Base-by-base conservation (phyloP, 2,888 invertebrate species). In the Oligia strigilis region DNA sequence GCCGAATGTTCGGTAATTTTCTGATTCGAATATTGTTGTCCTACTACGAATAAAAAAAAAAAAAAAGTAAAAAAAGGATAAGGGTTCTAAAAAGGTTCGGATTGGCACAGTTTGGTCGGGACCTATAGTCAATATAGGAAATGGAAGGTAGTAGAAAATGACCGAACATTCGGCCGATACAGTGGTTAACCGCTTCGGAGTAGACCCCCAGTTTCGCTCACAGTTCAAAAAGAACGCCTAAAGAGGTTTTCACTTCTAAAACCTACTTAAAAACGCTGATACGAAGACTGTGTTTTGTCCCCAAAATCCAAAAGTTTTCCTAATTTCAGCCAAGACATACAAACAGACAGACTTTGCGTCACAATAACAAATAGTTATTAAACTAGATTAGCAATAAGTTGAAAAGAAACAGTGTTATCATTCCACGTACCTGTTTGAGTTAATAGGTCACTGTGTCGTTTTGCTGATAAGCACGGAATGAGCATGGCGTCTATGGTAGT, bases 391-490 rank as follows among this genome's bases (percentile, higher is more conserved):
- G 40, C 14, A 60, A 0, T 62, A 74, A 85, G 73, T 65, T 23
- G 11, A 72, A 85, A 77, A 84, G 71, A 77, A 82, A 84, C 74
- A 78, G 8, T 46, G 62, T 72, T 84, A 84, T 78, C 78, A 72
- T 58, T 64, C 9, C 36, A 17, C 29, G 58, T 60, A 75, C 64
- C 74, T 72, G 71, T 73, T 83, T 8, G 14, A n/a, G 46, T 69
- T 69, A 76, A 69, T 86, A 67, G 86, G 86, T 74, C 79, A 85
- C 64, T 77, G 46, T 83, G 79, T 64, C 71, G 65, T 60, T 66
- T 65, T 60, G 0, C 29, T 78, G 87, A 86, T 85, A 85, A 83
- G 78, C 8, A 23, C 5, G 36, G 40, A 46, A 40, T 19, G 19
- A 46, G 55, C 55, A 70, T 75, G 62, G 64, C 60, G 29, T 43